A percentile compares a stretch with the other conserved stretches of the same genome.
Evolutionary conservation across 2,113 vertebrate species (phyloP).

Genomic region (Abramis brama): DNA sequence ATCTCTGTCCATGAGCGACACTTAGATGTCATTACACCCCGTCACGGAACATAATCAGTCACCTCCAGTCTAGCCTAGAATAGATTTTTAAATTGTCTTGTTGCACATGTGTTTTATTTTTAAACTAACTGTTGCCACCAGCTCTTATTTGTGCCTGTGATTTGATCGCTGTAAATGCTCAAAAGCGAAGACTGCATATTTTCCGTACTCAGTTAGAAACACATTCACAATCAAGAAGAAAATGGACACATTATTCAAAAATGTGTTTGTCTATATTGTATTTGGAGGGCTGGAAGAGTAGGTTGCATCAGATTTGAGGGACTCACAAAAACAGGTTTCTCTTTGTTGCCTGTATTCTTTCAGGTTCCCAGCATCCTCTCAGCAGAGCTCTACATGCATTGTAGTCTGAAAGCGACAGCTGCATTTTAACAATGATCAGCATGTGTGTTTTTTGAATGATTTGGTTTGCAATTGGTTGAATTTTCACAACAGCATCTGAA

Average conservation of each 20-base stretch:
- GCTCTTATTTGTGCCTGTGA: not conserved
- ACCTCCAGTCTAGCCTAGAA: constrained; percentile 13
- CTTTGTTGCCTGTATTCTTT: not conserved
- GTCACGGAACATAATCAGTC: not conserved
- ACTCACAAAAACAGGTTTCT: constrained; percentile 8
- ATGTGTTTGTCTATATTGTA: not conserved
- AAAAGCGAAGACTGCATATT: not conserved
- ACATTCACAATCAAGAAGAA: not conserved
- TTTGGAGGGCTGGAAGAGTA: not conserved
- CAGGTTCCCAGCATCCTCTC: not conserved
- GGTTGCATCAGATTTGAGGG: not conserved
- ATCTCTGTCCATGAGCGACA: not conserved
- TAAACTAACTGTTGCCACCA: not conserved
- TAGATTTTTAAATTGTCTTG: constrained; percentile 2
- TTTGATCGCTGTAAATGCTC: not conserved
- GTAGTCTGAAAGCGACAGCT: not conserved
- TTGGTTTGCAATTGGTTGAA: no score
- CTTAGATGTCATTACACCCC: not conserved
- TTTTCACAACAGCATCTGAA: no score
- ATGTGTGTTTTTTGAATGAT: not conserved
- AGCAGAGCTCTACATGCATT: not conserved
- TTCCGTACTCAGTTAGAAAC: not conserved
- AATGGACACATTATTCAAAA: not conserved
- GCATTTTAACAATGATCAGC: not conserved
- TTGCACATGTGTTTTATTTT: constrained; percentile 17